Evolutionary conservation across 2,113 vertebrate genomes (phyloP).

Genomic region (Neotoma lepida): DNA sequence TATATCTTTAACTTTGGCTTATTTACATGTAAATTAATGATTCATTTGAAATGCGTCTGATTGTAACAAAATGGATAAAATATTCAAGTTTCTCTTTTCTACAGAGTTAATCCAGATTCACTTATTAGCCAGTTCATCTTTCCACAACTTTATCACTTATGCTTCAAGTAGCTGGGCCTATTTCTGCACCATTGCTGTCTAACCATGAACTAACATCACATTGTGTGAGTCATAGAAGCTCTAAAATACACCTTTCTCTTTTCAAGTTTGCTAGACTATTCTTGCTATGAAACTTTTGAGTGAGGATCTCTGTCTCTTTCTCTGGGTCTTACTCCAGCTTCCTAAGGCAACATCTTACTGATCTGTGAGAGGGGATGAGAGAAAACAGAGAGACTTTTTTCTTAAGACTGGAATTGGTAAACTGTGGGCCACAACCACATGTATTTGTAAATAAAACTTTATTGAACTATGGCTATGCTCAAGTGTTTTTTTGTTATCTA

Average conservation of each 20-base stretch:
- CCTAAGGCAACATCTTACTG: accelerated
- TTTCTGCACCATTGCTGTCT: background rate
- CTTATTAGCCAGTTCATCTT: background rate
- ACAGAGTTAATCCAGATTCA: background rate
- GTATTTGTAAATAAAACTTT: background rate
- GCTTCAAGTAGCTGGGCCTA: background rate
- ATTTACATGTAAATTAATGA: constrained; percentile 53
- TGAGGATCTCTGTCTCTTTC: background rate
- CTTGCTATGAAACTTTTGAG: background rate
- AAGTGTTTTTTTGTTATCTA: background rate
- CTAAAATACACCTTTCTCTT: background rate
- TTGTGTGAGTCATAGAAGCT: background rate
- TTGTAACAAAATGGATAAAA: background rate
- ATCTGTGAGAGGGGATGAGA: background rate
- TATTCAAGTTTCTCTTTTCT: constrained; percentile 41
- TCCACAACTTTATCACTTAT: background rate
- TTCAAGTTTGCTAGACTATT: background rate
- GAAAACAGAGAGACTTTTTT: background rate
- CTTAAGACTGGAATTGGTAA: background rate
- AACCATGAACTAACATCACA: background rate
- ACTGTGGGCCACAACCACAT: background rate
- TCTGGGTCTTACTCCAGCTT: background rate
- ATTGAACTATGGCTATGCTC: background rate
- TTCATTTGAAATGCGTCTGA: constrained; percentile 36
- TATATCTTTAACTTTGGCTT: constrained; percentile 15